phyloP scores from a whole-genome alignment of 2,888 invertebrate species.

The Choreutis nemorana region DNA sequence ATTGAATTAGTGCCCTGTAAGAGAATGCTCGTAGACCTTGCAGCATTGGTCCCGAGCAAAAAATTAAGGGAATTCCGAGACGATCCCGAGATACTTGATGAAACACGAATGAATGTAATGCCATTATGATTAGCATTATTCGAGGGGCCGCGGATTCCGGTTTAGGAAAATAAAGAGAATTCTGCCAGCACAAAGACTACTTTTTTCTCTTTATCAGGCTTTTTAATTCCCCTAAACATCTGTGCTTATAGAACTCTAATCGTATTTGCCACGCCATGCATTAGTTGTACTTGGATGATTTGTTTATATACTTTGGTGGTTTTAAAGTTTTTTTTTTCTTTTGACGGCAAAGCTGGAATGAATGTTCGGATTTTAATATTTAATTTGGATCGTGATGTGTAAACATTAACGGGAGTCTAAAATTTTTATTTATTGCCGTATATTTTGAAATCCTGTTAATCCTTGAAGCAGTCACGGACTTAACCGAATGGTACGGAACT shows the following conservation, averaged over 20 bases:
- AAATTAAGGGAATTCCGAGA: slow-evolving; percentile 38
- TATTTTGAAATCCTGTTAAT: slow-evolving; percentile 41
- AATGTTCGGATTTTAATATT: slow-evolving; percentile 55
- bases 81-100: slow-evolving; percentile 51
- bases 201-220: slow-evolving; percentile 35
- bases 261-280: slow-evolving; percentile 56
- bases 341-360: slow-evolving; percentile 33
- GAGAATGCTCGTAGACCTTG: too few relatives aligned
- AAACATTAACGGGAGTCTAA: slow-evolving; percentile 52
- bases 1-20: slow-evolving; percentile 43
- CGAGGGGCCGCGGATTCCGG: slow-evolving; percentile 57
- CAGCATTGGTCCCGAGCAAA: slow-evolving; percentile 30
- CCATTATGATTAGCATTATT: slow-evolving; percentile 65
- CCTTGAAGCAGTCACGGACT: slow-evolving; percentile 27
- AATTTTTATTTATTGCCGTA: slow-evolving; percentile 42
- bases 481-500: too few relatives aligned
- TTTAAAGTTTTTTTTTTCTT: slow-evolving; percentile 16
- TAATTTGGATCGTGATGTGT: slow-evolving; percentile 46
- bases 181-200: slow-evolving; percentile 41
- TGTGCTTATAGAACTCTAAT: slow-evolving; percentile 40
- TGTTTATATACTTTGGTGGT: slow-evolving; percentile 51
- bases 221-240: slow-evolving; percentile 55
- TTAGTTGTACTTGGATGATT: slow-evolving; percentile 54
- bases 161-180: slow-evolving; percentile 58
- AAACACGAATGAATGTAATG: slow-evolving; percentile 62